Evolutionary conservation across 2,113 vertebrate species (phyloP), one percentile per base, ranked within the genome.

Genomic region (Toxotes chatareus): DNA sequence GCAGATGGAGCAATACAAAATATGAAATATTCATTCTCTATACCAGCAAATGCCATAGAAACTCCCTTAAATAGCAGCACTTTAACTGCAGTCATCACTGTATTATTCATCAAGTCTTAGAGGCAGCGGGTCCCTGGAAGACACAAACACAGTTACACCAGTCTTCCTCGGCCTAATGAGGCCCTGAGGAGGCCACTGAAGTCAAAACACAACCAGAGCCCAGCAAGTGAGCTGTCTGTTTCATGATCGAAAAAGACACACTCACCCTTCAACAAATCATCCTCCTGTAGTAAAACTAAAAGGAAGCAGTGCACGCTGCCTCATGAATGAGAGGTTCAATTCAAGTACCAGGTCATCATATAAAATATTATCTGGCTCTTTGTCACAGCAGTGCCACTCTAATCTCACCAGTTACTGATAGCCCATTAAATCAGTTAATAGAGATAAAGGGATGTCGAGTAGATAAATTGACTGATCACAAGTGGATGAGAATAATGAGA

Each of bases 31-130:
- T 38, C 49, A 57, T 13, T 23, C 14, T 62, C 14, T 21, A 8
- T 47, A 36, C 21, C 13, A 62, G 55, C 12, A 63, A 68, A 63
- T 57, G 34, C 14, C 3, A 27, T 14, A 27, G 27, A 73, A 65
- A 59, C 14, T 47, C 32, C 7, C 31, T 61, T 73, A 76, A 87
- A 76, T 62, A 79, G 38, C 34, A 21, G 34, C 74, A 72, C 70
- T 79, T 80, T 80, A 76, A 63, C 76, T 75, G 38, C 53, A 65
- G 63, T 71, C 65, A 62, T 51, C 46, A 47, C 56, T 90, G 60
- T 73, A 88, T 92, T 83, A 92, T 90, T 88, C 71, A 89, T 89
- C 73, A 63, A 62, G 38, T 51, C 69, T 68, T 47, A 42, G 34
- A 79, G 76, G 68, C 78, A 70, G 44, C 13, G 7, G 49, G 62